Percentiles rank a stretch among this genome's conserved stretches.
phyloP scores from a whole-genome alignment of 53 echinoderm and acorn worm genomes.

The Crossaster papposus region DNA sequence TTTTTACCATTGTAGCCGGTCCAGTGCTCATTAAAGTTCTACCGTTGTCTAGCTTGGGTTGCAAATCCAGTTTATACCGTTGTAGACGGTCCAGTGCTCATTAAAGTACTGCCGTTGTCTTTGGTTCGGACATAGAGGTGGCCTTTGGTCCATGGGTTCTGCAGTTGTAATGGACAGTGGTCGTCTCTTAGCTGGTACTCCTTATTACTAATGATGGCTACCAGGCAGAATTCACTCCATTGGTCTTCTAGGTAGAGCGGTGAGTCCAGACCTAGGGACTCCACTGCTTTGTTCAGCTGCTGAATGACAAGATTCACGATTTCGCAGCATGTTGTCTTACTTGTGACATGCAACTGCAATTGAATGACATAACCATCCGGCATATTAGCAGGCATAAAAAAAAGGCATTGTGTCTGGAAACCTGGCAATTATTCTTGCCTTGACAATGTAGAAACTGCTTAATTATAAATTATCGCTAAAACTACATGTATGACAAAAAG shows the following conservation, averaged over 20 bases:
- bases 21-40: no score
- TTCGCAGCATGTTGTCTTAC: conserved; percentile 85
- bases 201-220: conserved; percentile 82
- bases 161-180: conserved; percentile 92
- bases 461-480: no score
- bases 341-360: conserved; percentile 91
- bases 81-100: conserved; percentile 79
- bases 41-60: no score
- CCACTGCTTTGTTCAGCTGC: conserved; percentile 97
- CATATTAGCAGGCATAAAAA: not conserved
- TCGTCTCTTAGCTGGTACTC: conserved; percentile 86
- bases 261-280: conserved; percentile 82
- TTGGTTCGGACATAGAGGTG: conserved; percentile 88
- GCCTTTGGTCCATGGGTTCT: conserved; percentile 99
- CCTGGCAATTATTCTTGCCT: no score
- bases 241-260: conserved; percentile 86
- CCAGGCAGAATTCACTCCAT: conserved; percentile 89
- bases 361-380: not conserved
- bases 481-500: no score
- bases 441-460: no score
- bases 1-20: no score
- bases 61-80: conserved; percentile 54
- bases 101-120: conserved; percentile 58
- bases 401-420: no score
- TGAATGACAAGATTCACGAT: conserved; percentile 95